Percentiles rank a stretch among this genome's conserved stretches.
Conservation (phyloP, 2,888 invertebrate species). For the Nomada fucata region DNA sequence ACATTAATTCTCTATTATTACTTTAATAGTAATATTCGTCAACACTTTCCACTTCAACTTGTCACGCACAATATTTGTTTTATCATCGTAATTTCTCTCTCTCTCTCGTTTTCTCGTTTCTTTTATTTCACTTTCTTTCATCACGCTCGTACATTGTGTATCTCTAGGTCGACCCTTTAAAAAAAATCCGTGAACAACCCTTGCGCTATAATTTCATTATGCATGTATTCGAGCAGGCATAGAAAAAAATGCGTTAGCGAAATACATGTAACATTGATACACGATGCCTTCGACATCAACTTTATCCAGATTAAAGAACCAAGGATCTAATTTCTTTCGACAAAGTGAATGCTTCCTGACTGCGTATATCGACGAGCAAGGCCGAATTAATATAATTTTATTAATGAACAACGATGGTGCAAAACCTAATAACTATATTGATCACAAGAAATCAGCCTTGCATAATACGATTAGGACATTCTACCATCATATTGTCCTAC, state of each 20-base stretch:
- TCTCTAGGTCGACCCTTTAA: conserved; percentile 50
- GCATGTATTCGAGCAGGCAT: conserved; percentile 38
- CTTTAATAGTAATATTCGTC: conserved; percentile 65
- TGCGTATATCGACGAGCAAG: conserved; percentile 26
- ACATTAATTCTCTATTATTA: conserved; percentile 70
- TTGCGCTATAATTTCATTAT: conserved; percentile 25
- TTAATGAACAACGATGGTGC: conserved; percentile 39
- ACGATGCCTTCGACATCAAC: conserved; percentile 10
- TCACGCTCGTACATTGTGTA: conserved; percentile 41
- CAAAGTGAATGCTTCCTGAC: conserved; percentile 1
- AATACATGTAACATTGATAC: conserved; percentile 18
- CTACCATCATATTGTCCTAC: conserved; percentile 13
- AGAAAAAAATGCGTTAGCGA: conserved; percentile 46
- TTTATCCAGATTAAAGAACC: conserved; percentile 4
- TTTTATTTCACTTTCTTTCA: conserved; percentile 41
- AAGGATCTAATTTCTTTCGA: conserved; percentile 3
- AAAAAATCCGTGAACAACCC: conserved; percentile 58
- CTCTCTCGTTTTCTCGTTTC: conserved; percentile 27
- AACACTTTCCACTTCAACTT: conserved; percentile 52
- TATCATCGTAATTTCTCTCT: conserved; percentile 36
- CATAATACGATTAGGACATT: conserved; percentile 27
- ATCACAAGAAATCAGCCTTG: conserved; percentile 37
- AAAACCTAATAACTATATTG: conserved; percentile 36
- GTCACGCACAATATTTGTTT: conserved; percentile 41
- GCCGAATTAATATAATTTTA: conserved; percentile 39